A percentile compares a stretch with the other conserved stretches of the same genome.
These are phyloP conservation scores for Schizaphis graminum DNA, from an alignment of 2,888 invertebrate genomes.

Conservation along the genomic window DNA sequence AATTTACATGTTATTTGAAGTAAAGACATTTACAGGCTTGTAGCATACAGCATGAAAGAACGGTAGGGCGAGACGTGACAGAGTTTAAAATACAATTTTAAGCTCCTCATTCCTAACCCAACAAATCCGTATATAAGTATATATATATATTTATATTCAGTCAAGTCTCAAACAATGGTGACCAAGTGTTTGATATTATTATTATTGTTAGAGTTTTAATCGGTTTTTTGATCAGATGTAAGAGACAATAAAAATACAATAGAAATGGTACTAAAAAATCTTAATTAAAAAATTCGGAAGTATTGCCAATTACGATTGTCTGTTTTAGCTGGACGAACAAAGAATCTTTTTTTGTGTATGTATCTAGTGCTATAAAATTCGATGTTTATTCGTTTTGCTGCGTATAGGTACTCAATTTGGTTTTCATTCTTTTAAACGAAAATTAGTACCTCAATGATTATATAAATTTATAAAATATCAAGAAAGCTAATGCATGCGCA, in stretches of 20 bases:
- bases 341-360: background rate
- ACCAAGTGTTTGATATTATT: constrained; percentile 27
- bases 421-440: constrained; percentile 6
- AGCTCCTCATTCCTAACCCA: constrained; percentile 17
- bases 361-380: background rate
- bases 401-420: background rate
- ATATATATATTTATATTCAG: background rate
- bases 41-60: constrained; percentile 46
- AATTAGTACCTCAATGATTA: constrained; percentile 25
- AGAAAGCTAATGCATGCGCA: background rate
- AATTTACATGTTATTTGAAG: constrained; percentile 66
- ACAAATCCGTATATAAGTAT: background rate
- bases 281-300: constrained; percentile 42
- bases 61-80: constrained; percentile 33
- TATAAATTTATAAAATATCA: background rate
- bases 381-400: constrained; percentile 34
- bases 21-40: constrained; percentile 59
- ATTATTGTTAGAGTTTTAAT: constrained; percentile 34
- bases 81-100: constrained; percentile 60
- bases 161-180: background rate
- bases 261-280: background rate
- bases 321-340: constrained; percentile 8
- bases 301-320: constrained; percentile 53
- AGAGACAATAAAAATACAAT: background rate
- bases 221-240: background rate